Conservation (phyloP, 1,140 invertebrate species). For the Drosophila bocqueti region DNA sequence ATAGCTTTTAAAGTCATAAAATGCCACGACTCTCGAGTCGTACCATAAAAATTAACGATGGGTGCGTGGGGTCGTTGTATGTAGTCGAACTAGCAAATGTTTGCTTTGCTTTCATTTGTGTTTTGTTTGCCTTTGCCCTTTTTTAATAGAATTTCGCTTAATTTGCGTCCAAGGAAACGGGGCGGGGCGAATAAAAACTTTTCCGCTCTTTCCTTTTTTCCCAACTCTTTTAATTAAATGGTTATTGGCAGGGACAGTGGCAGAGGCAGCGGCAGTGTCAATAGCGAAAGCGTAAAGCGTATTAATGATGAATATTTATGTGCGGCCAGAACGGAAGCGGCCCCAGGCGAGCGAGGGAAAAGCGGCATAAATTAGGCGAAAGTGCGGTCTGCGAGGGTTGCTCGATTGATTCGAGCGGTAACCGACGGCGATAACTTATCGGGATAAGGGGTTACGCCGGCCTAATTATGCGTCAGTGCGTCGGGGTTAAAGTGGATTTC, state of each 20-base stretch:
- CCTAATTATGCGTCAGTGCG: slow-evolving; percentile 69
- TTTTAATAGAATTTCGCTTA: slow-evolving; percentile 84
- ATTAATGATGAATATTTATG: slow-evolving; percentile 84
- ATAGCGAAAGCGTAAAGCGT: slow-evolving; percentile 80
- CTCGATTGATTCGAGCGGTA: slow-evolving; percentile 46
- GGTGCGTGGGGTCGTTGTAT: slow-evolving; percentile 65
- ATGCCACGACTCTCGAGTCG: slow-evolving; percentile 76
- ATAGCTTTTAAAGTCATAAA: slow-evolving; percentile 84
- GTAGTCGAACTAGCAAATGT: slow-evolving; percentile 45
- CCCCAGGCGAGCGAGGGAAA: slow-evolving; percentile 22
- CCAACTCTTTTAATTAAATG: slow-evolving; percentile 83
- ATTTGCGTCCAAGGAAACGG: slow-evolving; percentile 59
- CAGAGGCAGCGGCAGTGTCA: slow-evolving; percentile 62
- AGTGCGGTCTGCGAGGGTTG: slow-evolving; percentile 61
- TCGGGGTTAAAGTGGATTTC: slow-evolving; percentile 41
- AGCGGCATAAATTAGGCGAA: slow-evolving; percentile 79
- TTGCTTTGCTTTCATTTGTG: slow-evolving; percentile 68
- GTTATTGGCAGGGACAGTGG: slow-evolving; percentile 64
- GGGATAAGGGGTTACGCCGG: slow-evolving; percentile 45
- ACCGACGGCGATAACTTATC: slow-evolving; percentile 34
- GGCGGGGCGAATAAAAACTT: slow-evolving; percentile 58
- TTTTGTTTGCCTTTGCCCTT: slow-evolving; percentile 62
- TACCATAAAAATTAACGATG: slow-evolving; percentile 80
- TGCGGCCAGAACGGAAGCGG: slow-evolving; percentile 69
- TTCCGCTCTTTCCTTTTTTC: slow-evolving; percentile 54